These are phyloP conservation scores for Sphyrna mokarran DNA, from an alignment of 2,113 vertebrate species.

Conservation along the genomic window DNA sequence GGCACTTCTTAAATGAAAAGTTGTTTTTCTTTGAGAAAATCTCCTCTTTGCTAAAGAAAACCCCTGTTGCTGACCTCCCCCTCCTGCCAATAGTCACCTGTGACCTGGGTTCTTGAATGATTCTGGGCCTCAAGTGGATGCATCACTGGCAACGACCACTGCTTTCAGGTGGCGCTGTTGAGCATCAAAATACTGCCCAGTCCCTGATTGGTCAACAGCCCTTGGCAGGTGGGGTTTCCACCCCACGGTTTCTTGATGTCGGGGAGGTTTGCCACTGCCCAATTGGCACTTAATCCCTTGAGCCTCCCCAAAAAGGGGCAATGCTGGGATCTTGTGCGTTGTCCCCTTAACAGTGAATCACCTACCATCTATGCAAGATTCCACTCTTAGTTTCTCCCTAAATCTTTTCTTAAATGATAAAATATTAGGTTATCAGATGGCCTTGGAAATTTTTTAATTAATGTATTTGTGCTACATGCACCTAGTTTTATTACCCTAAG, in stretches of 20 bases:
- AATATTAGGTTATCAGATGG: neutral
- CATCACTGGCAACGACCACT: neutral
- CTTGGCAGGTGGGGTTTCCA: no score
- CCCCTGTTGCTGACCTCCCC: neutral
- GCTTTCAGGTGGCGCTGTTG: no score
- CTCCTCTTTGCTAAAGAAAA: neutral
- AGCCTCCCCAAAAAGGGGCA: neutral
- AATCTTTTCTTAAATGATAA: neutral
- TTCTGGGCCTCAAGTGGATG: neutral
- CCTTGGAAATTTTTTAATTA: neutral
- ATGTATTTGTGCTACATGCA: neutral
- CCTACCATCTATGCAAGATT: no score
- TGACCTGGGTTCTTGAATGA: neutral
- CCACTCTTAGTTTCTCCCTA: neutral
- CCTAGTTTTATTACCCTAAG: neutral
- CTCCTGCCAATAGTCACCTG: neutral
- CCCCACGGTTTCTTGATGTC: no score
- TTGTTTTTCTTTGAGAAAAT: neutral
- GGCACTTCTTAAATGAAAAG: neutral
- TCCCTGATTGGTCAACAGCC: no score
- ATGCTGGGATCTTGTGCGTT: neutral
- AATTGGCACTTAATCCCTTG: neutral
- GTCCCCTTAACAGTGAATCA: no score
- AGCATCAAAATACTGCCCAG: no score
- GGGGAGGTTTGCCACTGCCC: neutral